Evolutionary conservation across 2,797 vertebrate genomes (phyloP).

Genomic region (Crypturellus tataupa): DNA sequence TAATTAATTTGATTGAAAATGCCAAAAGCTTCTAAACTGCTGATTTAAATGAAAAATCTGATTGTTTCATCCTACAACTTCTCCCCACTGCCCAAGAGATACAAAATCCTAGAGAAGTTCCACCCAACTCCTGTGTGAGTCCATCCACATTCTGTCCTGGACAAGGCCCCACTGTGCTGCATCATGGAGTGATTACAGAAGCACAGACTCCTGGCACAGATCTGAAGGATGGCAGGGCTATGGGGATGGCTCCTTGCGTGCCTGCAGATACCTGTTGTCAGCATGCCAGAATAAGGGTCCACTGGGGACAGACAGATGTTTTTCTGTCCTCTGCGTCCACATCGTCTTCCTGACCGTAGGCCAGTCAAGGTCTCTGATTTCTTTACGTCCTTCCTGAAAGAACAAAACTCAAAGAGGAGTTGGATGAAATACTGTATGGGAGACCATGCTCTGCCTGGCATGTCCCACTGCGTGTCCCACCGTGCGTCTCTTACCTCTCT

Average conservation of each 20-base stretch:
- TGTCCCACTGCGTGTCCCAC: accelerated
- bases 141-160: not conserved
- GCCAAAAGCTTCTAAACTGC: not conserved
- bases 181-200: not conserved
- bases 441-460: not conserved
- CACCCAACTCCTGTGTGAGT: not conserved
- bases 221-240: accelerated
- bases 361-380: slow-evolving; percentile 74
- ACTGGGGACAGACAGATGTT: slow-evolving; percentile 85
- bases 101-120: not conserved
- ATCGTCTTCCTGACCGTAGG: slow-evolving; percentile 81
- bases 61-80: not conserved
- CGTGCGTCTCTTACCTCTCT: slow-evolving; percentile 51
- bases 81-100: not conserved
- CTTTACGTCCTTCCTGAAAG: slow-evolving; percentile 80
- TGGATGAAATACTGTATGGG: accelerated
- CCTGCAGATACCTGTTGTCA: slow-evolving; percentile 81
- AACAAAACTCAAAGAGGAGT: not conserved
- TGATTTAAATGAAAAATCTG: accelerated
- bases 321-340: slow-evolving; percentile 87
- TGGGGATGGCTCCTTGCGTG: no score
- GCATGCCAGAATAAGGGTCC: slow-evolving; percentile 83
- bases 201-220: not conserved
- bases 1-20: no score
- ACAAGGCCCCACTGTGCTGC: not conserved